These are phyloP conservation scores for Eudemis profundana DNA, from an alignment of 2,888 invertebrate genomes.

Conservation along the genomic window DNA sequence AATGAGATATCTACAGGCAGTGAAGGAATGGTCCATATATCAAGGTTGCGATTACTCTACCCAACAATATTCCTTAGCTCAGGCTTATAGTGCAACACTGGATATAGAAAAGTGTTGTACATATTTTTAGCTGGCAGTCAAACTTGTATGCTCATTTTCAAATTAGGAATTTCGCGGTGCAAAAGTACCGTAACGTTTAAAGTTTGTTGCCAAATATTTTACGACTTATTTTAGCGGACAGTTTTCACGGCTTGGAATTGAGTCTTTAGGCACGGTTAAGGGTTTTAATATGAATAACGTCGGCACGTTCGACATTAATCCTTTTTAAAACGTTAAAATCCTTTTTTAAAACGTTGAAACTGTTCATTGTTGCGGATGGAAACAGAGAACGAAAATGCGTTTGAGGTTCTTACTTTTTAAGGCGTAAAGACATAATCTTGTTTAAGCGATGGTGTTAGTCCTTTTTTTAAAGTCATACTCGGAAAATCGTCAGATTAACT, in stretches of 20 bases:
- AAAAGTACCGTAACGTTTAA: conserved; percentile 29
- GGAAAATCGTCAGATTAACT: conserved; percentile 33
- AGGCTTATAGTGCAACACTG: too few species aligned
- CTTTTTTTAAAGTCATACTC: conserved; percentile 51
- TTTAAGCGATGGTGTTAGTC: conserved; percentile 56
- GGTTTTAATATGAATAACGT: conserved; percentile 55
- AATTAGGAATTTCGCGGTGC: conserved; percentile 36
- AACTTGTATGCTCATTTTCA: conserved; percentile 11
- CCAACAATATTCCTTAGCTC: too few species aligned
- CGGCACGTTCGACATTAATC: conserved; percentile 61
- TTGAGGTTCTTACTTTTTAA: conserved; percentile 44
- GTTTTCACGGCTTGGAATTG: conserved; percentile 47
- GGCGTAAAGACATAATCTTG: conserved; percentile 47
- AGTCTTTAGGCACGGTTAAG: conserved; percentile 54
- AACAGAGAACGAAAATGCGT: conserved; percentile 52
- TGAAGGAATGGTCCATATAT: too few species aligned
- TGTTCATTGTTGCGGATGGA: conserved; percentile 58
- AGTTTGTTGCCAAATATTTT: conserved; percentile 47
- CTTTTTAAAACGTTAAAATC: conserved; percentile 66
- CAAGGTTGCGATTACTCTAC: too few species aligned
- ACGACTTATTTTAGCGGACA: conserved; percentile 48
- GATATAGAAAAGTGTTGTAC: too few species aligned
- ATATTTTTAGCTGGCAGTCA: neutral
- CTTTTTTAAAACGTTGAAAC: conserved; percentile 62
- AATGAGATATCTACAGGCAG: too few species aligned